Evolutionary conservation across 1,140 invertebrate species (phyloP).

Genomic region (Metaphire vulgaris): DNA sequence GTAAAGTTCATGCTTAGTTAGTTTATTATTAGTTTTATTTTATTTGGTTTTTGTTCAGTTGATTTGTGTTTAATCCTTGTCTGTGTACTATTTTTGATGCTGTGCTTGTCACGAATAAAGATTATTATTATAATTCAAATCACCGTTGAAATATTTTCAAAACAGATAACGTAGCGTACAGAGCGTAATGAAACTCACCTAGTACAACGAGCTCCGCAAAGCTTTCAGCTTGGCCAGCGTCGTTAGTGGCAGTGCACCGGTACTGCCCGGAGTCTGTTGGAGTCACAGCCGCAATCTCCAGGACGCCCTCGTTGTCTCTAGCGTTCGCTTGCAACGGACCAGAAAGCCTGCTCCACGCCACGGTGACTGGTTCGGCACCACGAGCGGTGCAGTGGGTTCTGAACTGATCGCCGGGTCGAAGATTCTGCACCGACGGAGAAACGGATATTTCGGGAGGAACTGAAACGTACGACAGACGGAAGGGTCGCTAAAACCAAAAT

Average conservation of each 20-base stretch:
- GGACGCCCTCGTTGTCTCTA: conserved; percentile 49
- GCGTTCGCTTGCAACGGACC: conserved; percentile 60
- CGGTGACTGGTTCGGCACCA: conserved; percentile 69
- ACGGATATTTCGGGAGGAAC: conserved; percentile 7
- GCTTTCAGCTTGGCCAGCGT: conserved; percentile 62
- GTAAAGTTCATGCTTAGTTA: too few relatives aligned
- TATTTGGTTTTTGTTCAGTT: too few relatives aligned
- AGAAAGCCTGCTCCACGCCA: conserved; percentile 68
- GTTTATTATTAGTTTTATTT: too few relatives aligned
- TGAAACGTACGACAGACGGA: too few relatives aligned
- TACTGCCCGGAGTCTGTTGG: conserved; percentile 77
- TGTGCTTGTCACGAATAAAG: too few relatives aligned
- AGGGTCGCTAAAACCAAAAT: too few relatives aligned
- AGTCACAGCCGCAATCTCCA: conserved; percentile 43
- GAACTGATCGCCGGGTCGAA: conserved; percentile 66
- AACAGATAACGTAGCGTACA: too few relatives aligned
- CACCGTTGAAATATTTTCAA: too few relatives aligned
- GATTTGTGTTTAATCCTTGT: too few relatives aligned
- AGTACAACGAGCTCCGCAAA: conserved; percentile 74
- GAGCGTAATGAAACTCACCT: too few relatives aligned
- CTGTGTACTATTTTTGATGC: too few relatives aligned
- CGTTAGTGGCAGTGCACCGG: conserved; percentile 69
- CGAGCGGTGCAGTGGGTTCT: conserved; percentile 67
- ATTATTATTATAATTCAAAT: too few relatives aligned
- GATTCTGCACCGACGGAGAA: not conserved